These are phyloP conservation scores for Lucifuga dentata DNA, from an alignment of 2,113 vertebrate genomes.

Conservation along the genomic window DNA sequence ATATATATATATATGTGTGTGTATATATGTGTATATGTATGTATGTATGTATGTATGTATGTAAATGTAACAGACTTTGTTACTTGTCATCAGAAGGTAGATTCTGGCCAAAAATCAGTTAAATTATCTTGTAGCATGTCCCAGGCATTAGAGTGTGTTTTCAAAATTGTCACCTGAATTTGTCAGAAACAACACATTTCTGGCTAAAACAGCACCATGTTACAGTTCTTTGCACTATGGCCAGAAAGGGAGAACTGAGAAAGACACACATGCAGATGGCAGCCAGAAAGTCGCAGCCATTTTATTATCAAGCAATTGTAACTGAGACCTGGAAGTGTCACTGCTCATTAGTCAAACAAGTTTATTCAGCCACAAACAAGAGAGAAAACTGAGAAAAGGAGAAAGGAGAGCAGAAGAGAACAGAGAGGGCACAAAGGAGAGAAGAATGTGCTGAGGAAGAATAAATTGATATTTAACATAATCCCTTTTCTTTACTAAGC, in stretches of 20 bases:
- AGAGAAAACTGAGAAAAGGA: conserved; percentile 38
- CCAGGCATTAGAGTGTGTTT: too few relatives aligned
- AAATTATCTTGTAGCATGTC: too few relatives aligned
- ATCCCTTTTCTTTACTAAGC: neutral
- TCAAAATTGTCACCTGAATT: conserved; percentile 47
- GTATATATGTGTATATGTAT: too few relatives aligned
- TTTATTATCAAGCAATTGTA: conserved; percentile 55
- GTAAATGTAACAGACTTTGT: too few relatives aligned
- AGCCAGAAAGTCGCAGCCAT: conserved; percentile 53
- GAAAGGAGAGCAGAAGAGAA: conserved; percentile 24
- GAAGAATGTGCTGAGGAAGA: conserved; percentile 17
- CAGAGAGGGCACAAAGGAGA: neutral
- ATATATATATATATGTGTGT: too few relatives aligned
- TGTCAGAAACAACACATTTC: conserved; percentile 58
- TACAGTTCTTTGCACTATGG: conserved; percentile 31
- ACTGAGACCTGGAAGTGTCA: conserved; percentile 69
- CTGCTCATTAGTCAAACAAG: conserved; percentile 70
- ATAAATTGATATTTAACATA: conserved; percentile 51
- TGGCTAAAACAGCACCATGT: conserved; percentile 8
- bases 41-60: too few relatives aligned
- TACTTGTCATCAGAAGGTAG: too few relatives aligned
- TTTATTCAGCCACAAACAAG: conserved; percentile 63
- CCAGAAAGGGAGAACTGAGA: conserved; percentile 33
- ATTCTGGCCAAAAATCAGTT: too few relatives aligned
- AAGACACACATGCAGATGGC: conserved; percentile 60